Conservation (phyloP, 2,888 invertebrate genomes). For the Xestoiulus laeticollis region DNA sequence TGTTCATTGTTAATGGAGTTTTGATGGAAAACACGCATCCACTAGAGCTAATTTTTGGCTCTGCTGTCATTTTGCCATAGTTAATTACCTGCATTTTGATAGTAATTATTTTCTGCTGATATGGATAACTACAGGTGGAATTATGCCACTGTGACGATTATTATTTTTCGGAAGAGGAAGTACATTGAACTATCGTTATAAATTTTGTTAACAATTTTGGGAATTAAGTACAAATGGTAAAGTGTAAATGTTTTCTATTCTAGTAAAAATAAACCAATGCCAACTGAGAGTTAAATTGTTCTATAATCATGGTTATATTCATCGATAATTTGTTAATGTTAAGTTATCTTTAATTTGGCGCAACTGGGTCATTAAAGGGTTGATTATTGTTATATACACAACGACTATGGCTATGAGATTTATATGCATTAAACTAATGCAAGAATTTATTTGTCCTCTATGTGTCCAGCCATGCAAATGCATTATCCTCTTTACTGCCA, state of each 20-base stretch:
- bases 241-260: neutral
- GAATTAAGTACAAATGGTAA: neutral
- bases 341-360: neutral
- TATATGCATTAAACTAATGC: neutral
- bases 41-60: neutral
- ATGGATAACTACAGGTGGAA: neutral
- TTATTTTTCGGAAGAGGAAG: neutral
- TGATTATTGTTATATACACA: neutral
- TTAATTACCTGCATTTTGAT: neutral
- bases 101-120: neutral
- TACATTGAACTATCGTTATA: neutral
- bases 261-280: neutral
- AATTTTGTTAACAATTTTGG: neutral
- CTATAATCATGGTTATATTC: too few species aligned
- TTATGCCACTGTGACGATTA: neutral
- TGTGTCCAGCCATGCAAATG: neutral
- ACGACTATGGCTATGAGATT: neutral
- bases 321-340: neutral
- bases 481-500: neutral
- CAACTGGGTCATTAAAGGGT: neutral
- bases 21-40: neutral
- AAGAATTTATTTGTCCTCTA: neutral
- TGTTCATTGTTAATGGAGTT: neutral
- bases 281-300: neutral
- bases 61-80: neutral